A percentile compares a stretch with the other conserved stretches of the same genome.
These are phyloP conservation scores for Montipora capricornis DNA, from an alignment of 64 coral and sea anemone species.

Conservation along the genomic window DNA sequence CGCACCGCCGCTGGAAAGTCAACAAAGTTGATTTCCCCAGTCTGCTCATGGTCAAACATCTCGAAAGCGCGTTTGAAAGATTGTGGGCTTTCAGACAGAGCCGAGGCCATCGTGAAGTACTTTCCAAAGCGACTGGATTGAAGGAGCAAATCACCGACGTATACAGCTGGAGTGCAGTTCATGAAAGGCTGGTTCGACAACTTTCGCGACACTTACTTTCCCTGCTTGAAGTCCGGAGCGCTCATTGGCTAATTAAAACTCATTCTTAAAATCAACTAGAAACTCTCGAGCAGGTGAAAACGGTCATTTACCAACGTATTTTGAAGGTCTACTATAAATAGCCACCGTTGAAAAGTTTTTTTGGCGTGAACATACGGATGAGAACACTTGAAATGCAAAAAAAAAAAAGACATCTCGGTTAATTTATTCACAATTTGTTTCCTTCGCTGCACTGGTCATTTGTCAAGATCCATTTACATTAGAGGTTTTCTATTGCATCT, in stretches of 20 bases:
- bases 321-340: too few relatives aligned
- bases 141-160: neutral
- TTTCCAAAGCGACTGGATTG: neutral
- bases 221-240: slow-evolving; percentile 2
- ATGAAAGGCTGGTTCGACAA: neutral
- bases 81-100: neutral
- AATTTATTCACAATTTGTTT: too few relatives aligned
- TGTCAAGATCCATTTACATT: too few relatives aligned
- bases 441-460: too few relatives aligned
- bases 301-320: too few relatives aligned
- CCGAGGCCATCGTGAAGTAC: slow-evolving; percentile 2
- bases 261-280: neutral
- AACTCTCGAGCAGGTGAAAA: neutral
- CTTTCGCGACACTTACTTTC: slow-evolving; percentile 33
- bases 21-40: slow-evolving; percentile 62
- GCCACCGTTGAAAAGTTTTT: too few relatives aligned
- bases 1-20: slow-evolving; percentile 68
- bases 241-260: neutral
- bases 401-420: too few relatives aligned
- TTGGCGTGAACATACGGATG: too few relatives aligned
- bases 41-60: slow-evolving; percentile 59
- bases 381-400: too few relatives aligned
- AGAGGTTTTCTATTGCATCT: too few relatives aligned
- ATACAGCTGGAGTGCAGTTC: slow-evolving; percentile 6
- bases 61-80: slow-evolving; percentile 63